These are phyloP conservation scores for Glyphotaelius pellucidus DNA, from an alignment of 2,888 invertebrate genomes.

Conservation along the genomic window DNA sequence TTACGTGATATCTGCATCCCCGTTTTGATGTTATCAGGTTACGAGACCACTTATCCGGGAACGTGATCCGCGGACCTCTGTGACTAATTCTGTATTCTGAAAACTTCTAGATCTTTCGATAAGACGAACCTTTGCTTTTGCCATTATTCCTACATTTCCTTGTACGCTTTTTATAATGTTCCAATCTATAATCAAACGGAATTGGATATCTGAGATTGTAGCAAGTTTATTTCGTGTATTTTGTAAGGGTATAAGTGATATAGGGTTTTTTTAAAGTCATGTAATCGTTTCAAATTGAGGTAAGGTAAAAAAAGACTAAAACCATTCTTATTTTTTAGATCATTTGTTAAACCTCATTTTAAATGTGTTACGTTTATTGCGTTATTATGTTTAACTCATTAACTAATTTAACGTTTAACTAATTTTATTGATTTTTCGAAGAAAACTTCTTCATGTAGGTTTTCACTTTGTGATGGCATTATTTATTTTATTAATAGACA, in stretches of 20 bases:
- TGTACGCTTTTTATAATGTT: background rate
- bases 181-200: background rate
- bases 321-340: too few species aligned
- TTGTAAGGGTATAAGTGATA: background rate
- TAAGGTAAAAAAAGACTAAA: too few species aligned
- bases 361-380: too few species aligned
- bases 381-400: too few species aligned
- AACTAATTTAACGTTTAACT: too few species aligned
- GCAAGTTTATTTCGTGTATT: too few species aligned
- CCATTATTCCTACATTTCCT: background rate
- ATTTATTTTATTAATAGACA: too few species aligned
- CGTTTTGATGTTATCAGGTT: background rate
- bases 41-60: background rate
- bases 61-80: constrained; percentile 13
- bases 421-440: too few species aligned
- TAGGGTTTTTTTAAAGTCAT: background rate
- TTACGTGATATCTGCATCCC: constrained; percentile 41
- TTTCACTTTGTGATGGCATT: too few species aligned
- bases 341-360: too few species aligned
- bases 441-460: too few species aligned
- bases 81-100: constrained; percentile 29
- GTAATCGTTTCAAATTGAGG: too few species aligned
- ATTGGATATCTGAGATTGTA: background rate
- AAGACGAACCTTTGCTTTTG: background rate
- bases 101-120: constrained; percentile 22